A percentile compares a stretch with the other conserved stretches of the same genome.
Evolutionary conservation across 53 echinoderm and acorn worm genomes (phyloP).

Genomic region (Glandiceps talaboti): DNA sequence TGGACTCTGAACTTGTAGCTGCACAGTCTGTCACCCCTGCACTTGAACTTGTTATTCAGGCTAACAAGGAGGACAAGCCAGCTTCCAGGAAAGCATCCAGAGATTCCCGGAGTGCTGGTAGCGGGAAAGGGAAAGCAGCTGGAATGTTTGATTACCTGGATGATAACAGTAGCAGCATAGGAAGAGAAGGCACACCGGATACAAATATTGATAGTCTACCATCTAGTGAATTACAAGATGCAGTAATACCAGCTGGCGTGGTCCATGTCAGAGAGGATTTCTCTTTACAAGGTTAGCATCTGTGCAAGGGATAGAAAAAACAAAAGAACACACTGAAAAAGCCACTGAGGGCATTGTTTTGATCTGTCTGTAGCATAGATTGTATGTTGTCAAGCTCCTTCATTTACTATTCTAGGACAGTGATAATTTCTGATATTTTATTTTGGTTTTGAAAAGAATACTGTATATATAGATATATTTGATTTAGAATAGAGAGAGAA

Average conservation of each 20-base stretch:
- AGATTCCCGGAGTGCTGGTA: background rate
- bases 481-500: too few species aligned
- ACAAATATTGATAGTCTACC: background rate
- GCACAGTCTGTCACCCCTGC: background rate
- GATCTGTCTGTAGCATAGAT: too few species aligned
- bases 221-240: background rate
- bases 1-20: slow-evolving; percentile 7
- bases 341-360: too few species aligned
- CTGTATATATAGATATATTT: too few species aligned
- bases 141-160: background rate
- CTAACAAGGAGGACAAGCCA: background rate
- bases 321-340: too few species aligned
- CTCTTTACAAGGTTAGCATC: background rate
- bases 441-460: too few species aligned
- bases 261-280: background rate
- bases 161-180: background rate
- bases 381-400: too few species aligned
- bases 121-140: background rate
- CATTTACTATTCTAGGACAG: too few species aligned
- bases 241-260: background rate
- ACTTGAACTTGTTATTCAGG: background rate
- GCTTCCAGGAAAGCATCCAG: background rate
- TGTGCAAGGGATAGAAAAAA: too few species aligned
- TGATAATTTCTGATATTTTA: too few species aligned
- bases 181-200: background rate